Evolutionary conservation across 2,797 vertebrate genomes (phyloP), one percentile per base, ranked within the genome.

Genomic region (Enteromius paludinosus): DNA sequence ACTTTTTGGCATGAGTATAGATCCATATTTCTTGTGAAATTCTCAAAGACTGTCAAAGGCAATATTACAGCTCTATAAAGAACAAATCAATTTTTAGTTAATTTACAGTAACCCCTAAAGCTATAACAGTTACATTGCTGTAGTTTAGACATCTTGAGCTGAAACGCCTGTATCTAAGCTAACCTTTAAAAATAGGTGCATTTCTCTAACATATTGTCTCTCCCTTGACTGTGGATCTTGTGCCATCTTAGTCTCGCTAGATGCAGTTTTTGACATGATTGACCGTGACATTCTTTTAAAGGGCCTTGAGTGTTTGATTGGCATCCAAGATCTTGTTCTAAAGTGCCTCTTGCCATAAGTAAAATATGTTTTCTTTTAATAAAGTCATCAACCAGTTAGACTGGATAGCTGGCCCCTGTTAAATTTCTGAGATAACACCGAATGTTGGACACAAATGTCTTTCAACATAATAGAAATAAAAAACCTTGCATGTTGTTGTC

Each of bases 221-320:
- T 65, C n/a, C n/a, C 15, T 43, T 59, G 17, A 59, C 15, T 56
- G 17, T 11, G 23, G 49, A 79, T 56, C 47, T 56, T 43, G 47
- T 8, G 18, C 47, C 5, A 3, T 54, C 18, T n/a, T 52, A 69
- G n/a, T 43, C 38, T 18, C n/a, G 66, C 18, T 28, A 78, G 20
- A 78, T 79, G 64, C 35, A 77, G 59, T 25, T 33, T 78, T 65
- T 71, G 54, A 56, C 56, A 47, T n/a, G 54, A 71, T n/a, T 80
- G 78, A 18, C 54, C 54, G 17, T 80, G 68, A 70, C 54, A 59
- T 80, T 71, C 68, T 71, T 71, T 62, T 61, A 61, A 79, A 61
- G 45, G 8, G 38, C 18, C 38, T 70, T 18, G 52, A 61, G 38
- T 35, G 14, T 47, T 30, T 80, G 66, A 69, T 71, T 72, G 54